Conservation (phyloP, 2,888 invertebrate genomes). For the Pachymerium ferrugineum region DNA sequence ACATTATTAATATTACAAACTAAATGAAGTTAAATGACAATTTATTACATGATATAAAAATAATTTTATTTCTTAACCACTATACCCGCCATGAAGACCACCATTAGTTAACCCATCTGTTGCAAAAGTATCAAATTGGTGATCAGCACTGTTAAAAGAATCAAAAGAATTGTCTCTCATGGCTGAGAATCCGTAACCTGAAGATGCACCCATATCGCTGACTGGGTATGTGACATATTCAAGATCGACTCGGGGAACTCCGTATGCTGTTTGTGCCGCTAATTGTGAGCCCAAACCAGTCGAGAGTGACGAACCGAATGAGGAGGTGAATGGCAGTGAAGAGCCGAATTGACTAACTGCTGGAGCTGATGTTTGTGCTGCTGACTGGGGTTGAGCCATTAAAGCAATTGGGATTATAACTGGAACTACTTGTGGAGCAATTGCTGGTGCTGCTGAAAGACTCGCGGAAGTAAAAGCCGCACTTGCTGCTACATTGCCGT, state of each 20-base stretch:
- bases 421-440: slow-evolving; percentile 6
- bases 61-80: too few relatives aligned
- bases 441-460: background rate
- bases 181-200: background rate
- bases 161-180: background rate
- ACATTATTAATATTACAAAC: too few relatives aligned
- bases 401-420: slow-evolving; percentile 15
- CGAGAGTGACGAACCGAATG: background rate
- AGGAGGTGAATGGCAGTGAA: too few relatives aligned
- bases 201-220: background rate
- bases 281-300: background rate
- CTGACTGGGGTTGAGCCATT: slow-evolving; percentile 6
- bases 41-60: too few relatives aligned
- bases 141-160: background rate
- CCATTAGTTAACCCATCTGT: background rate
- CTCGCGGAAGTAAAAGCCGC: background rate
- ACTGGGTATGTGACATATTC: background rate
- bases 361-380: too few relatives aligned
- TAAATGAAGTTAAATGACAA: too few relatives aligned
- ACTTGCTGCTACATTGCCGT: background rate
- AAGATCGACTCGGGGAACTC: background rate
- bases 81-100: background rate
- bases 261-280: background rate
- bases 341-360: too few relatives aligned
- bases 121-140: background rate